phyloP scores from a whole-genome alignment of 1,140 invertebrate genomes.

The Orchesella cincta region DNA sequence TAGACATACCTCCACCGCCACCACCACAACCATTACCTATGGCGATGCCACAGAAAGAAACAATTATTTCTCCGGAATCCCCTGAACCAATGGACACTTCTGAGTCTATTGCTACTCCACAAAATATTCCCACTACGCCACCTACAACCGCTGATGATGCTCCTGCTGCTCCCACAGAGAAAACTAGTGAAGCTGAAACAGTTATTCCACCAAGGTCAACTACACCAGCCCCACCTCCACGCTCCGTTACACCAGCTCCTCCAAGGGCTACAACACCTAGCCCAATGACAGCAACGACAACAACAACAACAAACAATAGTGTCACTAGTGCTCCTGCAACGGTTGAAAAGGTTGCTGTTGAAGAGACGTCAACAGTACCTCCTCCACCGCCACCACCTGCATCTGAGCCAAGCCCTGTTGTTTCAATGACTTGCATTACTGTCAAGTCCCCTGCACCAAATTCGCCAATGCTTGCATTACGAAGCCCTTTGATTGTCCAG shows the following conservation, averaged over 20 bases:
- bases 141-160: constrained; percentile 59
- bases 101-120: constrained; percentile 55
- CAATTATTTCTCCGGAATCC: constrained; percentile 46
- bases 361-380: not conserved
- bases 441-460: constrained; percentile 67
- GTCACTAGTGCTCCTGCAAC: not conserved
- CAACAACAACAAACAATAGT: not conserved
- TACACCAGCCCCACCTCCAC: constrained; percentile 44
- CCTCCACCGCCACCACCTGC: constrained; percentile 43
- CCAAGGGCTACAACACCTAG: constrained; percentile 49
- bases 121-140: constrained; percentile 60
- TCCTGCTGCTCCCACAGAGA: constrained; percentile 56
- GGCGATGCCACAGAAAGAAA: not conserved
- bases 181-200: constrained; percentile 37
- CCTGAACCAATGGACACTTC: constrained; percentile 36
- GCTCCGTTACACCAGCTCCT: constrained; percentile 42
- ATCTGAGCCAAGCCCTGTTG: constrained; percentile 25
- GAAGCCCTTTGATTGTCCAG: constrained; percentile 63
- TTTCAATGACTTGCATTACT: constrained; percentile 69
- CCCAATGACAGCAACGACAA: constrained; percentile 24
- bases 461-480: constrained; percentile 42
- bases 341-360: constrained; percentile 17
- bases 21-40: not conserved
- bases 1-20: constrained; percentile 2
- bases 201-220: constrained; percentile 43